Percentiles rank a stretch among this genome's conserved stretches.
Conservation (phyloP, 2,797 vertebrate species). For the Arnoldichthys spilopterus region DNA sequence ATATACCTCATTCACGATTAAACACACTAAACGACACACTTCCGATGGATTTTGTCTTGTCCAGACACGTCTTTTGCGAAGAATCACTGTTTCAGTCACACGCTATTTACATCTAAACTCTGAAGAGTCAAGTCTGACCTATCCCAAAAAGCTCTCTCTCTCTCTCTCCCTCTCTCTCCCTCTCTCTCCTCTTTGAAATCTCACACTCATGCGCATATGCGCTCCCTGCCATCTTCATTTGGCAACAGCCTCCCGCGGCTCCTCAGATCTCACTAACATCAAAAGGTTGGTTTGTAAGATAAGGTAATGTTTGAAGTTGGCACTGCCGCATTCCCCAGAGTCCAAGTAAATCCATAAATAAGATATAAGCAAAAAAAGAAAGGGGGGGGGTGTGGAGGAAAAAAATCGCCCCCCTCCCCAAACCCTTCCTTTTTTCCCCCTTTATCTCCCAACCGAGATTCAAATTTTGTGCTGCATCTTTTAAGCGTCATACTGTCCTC, state of each 20-base stretch:
- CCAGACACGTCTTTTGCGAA: background rate
- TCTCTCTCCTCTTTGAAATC: conserved; percentile 82
- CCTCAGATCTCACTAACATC: conserved; percentile 87
- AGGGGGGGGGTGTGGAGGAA: background rate
- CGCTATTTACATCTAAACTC: conserved; percentile 29
- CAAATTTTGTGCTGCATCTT: conserved; percentile 74
- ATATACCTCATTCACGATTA: background rate
- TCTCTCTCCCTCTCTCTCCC: conserved; percentile 5
- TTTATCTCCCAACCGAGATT: conserved; percentile 77
- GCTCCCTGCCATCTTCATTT: conserved; percentile 83
- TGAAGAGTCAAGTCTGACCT: conserved; percentile 73
- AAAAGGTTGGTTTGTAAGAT: conserved; percentile 97
- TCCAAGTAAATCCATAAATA: conserved; percentile 95
- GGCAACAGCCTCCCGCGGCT: conserved; percentile 84
- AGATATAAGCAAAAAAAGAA: conserved; percentile 81
- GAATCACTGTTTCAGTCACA: conserved; percentile 6
- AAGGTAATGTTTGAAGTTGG: conserved; percentile 97
- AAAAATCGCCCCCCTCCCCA: conserved; percentile 48
- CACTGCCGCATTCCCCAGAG: conserved; percentile 87
- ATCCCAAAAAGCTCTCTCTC: conserved; percentile 74
- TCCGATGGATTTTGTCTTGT: background rate
- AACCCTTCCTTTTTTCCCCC: conserved; percentile 61
- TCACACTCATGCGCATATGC: conserved; percentile 82
- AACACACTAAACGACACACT: background rate
- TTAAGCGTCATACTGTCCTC: conserved; percentile 60